Base-by-base conservation (phyloP, 2,113 vertebrate species). In the Nycticebus coucang region DNA sequence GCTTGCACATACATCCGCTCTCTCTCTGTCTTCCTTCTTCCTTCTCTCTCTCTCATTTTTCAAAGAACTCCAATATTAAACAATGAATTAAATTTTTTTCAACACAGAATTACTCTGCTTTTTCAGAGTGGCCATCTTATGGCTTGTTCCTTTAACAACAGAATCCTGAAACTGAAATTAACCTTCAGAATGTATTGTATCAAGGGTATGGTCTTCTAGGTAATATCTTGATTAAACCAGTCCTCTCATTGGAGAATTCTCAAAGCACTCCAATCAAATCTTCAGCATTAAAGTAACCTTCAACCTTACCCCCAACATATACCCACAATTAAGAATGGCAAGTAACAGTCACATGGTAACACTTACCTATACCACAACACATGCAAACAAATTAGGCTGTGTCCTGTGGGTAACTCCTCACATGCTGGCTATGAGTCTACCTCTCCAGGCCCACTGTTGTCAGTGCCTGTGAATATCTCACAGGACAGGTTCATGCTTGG, bases 41-140 rank as follows among this genome's bases (percentile, higher is more conserved):
- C 15, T 35, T 35, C n/a, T 30, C 18, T n/a, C 33, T 1, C 28
- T 19, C 18, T 72, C 24, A 66, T n/a, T 82, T 89, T 22, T 35
- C 13, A 87, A 45, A 88, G 3, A 85, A 74, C 14, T 59, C n/a
- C 11, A 68, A 13, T 24, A n/a, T 41, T 92, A 66, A 55, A 26
- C 37, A 26, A 75, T 6, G 18, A 79, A 85, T 26, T 57, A 41
- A 59, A 53, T 78, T 72, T 4, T 92, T 78, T 78, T 66, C 55
- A 85, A 85, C 4, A n/a, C 7, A 93, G 69, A 87, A 89, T 15
- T 55, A 68, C 41, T 86, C 62, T 87, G 21, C 30, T 95, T 59
- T 89, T 91, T 50, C 80, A 68, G 14, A 66, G 33, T 83, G 45
- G 91, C 12, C 1, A 22, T 71, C 13, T 55, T 83, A 17, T 59